Conservation (phyloP, 2,888 invertebrate genomes). For the Tetheella fluctuosa region DNA sequence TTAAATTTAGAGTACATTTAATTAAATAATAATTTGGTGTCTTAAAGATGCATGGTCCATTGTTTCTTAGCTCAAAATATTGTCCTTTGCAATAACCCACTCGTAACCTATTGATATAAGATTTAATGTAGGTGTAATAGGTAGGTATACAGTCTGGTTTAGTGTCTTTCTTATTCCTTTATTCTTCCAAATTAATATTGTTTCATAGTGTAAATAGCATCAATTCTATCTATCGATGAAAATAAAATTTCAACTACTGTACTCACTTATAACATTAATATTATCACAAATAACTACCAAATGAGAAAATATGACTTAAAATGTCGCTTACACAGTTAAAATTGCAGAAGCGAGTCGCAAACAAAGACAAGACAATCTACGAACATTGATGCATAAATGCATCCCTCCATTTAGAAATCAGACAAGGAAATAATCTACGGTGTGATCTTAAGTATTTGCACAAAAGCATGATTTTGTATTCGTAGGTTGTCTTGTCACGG, state of each 20-base stretch:
- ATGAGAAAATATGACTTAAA: neutral
- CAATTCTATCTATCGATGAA: no score
- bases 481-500: conserved; percentile 39
- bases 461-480: conserved; percentile 49
- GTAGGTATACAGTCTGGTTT: no score
- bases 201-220: no score
- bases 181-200: no score
- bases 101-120: no score
- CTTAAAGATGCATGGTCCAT: no score
- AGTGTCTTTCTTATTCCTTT: no score
- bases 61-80: no score
- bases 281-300: neutral
- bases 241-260: no score
- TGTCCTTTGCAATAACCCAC: no score
- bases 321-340: neutral
- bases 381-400: conserved; percentile 9
- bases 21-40: neutral
- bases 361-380: conserved; percentile 1
- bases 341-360: neutral
- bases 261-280: no score
- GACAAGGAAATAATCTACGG: conserved; percentile 12
- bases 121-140: no score
- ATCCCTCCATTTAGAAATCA: conserved; percentile 11
- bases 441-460: conserved; percentile 14
- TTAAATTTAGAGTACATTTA: neutral